phyloP scores from a whole-genome alignment of 2,888 invertebrate genomes.

The Thereva unica region DNA sequence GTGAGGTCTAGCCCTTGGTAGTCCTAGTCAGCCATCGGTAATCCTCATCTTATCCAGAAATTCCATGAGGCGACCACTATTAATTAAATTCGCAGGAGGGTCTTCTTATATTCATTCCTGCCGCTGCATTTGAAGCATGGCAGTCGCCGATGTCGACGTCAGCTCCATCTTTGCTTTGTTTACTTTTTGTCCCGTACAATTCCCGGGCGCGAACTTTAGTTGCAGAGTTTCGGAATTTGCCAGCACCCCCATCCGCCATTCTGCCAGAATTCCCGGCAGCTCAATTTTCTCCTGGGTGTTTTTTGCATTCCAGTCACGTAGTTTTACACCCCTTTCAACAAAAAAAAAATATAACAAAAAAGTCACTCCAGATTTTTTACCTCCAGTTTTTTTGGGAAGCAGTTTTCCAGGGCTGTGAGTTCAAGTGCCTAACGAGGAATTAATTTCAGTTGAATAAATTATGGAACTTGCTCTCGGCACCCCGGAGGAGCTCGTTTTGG shows the following conservation, averaged over 20 bases:
- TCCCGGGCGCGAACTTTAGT: conserved; percentile 13
- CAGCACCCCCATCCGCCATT: too few relatives aligned
- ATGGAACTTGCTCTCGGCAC: too few relatives aligned
- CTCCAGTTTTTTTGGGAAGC: too few relatives aligned
- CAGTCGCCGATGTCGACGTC: conserved; percentile 4
- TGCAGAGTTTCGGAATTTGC: background rate
- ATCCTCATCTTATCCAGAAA: conserved; percentile 16
- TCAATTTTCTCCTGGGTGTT: background rate
- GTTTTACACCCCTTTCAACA: conserved; percentile 16
- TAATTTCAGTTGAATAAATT: too few relatives aligned
- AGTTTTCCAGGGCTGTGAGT: too few relatives aligned
- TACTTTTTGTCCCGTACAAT: conserved; percentile 4
- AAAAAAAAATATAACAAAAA: too few relatives aligned
- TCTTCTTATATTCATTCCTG: conserved; percentile 18
- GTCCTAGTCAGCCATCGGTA: conserved; percentile 12
- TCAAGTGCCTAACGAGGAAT: too few relatives aligned
- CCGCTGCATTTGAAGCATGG: conserved; percentile 2
- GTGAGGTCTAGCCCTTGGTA: background rate
- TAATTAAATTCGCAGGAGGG: conserved; percentile 20
- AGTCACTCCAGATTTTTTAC: too few relatives aligned
- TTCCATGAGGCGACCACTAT: conserved; percentile 15
- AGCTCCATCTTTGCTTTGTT: conserved; percentile 7
- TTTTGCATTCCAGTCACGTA: conserved; percentile 10
- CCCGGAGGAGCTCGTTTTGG: too few relatives aligned
- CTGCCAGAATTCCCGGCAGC: background rate